These are phyloP conservation scores for Neomorphus geoffroyi DNA, from an alignment of 2,797 vertebrate genomes.

Conservation along the genomic window DNA sequence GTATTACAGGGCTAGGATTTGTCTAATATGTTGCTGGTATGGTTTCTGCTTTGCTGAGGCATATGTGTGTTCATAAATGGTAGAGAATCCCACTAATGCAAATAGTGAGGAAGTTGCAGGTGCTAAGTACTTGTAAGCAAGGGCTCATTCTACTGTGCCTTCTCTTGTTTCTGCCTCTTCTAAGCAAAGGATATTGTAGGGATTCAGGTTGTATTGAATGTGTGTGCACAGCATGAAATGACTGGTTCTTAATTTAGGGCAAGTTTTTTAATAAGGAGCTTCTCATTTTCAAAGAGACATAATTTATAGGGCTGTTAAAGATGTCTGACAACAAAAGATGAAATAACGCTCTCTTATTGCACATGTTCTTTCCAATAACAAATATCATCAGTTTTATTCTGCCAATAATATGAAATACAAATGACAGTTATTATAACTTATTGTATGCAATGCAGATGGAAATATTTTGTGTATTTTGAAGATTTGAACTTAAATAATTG, in stretches of 20 bases:
- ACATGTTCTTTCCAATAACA: not conserved
- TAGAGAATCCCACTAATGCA: not conserved
- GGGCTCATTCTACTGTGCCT: not conserved
- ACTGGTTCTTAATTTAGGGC: not conserved
- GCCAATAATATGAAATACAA: not conserved
- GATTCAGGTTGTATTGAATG: not conserved
- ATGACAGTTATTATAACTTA: not conserved
- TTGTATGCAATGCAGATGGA: not conserved
- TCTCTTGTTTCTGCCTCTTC: not conserved
- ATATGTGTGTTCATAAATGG: fast-evolving
- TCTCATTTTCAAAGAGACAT: not conserved
- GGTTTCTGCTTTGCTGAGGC: not conserved
- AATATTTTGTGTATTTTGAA: not conserved
- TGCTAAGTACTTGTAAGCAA: not conserved
- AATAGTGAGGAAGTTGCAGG: not conserved
- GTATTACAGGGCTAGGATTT: fast-evolving
- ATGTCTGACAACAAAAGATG: not conserved
- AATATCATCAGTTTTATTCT: not conserved
- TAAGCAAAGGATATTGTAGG: not conserved
- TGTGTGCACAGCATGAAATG: fast-evolving
- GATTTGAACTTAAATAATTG: not conserved
- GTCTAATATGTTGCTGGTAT: not conserved
- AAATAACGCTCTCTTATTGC: not conserved
- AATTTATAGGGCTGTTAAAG: not conserved
- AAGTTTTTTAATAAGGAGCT: not conserved